phyloP scores from a whole-genome alignment of 2,113 vertebrate genomes.

The Stercorarius parasiticus region DNA sequence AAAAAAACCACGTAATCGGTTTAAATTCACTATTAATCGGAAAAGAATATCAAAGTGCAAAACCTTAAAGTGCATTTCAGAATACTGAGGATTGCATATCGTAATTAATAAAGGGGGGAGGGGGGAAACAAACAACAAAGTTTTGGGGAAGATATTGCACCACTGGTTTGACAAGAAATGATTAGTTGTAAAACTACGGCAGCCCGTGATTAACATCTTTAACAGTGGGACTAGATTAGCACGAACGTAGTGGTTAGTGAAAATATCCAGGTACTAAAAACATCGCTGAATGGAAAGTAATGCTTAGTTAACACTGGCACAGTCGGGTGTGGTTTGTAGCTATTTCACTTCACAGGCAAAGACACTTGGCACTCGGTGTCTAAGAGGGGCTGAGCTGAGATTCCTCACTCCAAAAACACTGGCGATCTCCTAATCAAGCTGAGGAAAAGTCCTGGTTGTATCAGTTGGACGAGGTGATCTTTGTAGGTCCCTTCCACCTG shows the following conservation, averaged over 20 bases:
- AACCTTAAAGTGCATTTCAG: not conserved
- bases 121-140: not conserved
- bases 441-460: not conserved
- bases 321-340: not conserved
- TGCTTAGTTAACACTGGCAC: not conserved
- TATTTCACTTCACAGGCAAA: not conserved
- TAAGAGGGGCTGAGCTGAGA: not conserved
- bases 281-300: not conserved
- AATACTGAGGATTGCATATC: not conserved
- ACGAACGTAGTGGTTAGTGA: not conserved
- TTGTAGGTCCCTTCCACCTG: not conserved
- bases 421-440: not conserved
- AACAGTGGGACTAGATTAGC: not conserved
- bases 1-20: not conserved
- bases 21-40: not conserved
- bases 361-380: not conserved
- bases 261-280: not conserved
- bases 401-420: not conserved
- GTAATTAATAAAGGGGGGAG: not conserved
- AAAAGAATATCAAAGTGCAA: not conserved
- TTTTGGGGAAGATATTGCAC: not conserved
- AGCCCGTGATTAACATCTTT: not conserved
- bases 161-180: not conserved
- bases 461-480: accelerated
- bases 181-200: not conserved